Conservation (phyloP, 2,113 vertebrate species). For the Arvicanthis niloticus region DNA sequence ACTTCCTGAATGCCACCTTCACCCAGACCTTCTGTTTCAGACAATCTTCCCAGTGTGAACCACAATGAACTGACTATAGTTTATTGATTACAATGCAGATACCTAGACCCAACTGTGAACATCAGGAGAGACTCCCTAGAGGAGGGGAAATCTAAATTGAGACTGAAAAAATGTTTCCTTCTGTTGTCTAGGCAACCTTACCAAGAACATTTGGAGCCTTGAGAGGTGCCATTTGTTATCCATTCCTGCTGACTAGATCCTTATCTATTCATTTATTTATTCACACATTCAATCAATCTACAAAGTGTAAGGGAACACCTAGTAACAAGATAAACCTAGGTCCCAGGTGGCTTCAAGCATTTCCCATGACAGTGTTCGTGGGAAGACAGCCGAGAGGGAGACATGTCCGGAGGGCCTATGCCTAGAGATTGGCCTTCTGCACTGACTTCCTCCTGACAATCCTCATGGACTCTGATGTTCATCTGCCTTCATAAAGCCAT, state of each 20-base stretch:
- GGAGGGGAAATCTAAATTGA: neutral
- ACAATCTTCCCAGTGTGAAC: neutral
- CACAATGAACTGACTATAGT: neutral
- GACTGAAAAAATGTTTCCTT: neutral
- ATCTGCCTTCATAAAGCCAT: neutral
- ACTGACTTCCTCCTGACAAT: neutral
- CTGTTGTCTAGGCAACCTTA: neutral
- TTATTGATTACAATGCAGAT: neutral
- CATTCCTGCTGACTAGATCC: neutral
- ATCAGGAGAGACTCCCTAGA: constrained; percentile 34
- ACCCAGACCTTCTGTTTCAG: neutral
- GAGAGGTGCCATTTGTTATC: neutral
- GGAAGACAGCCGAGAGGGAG: neutral
- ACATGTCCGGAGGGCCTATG: accelerated
- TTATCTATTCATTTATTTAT: neutral
- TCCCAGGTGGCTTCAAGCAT: neutral
- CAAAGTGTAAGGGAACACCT: neutral
- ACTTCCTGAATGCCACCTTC: neutral
- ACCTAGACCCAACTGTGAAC: neutral
- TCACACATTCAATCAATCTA: neutral
- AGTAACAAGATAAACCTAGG: neutral
- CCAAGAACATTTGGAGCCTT: neutral
- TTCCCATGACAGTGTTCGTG: neutral
- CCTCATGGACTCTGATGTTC: neutral
- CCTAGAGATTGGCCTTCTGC: neutral